phyloP scores from a whole-genome alignment of 2,888 invertebrate species.

The Odiellus spinosus region DNA sequence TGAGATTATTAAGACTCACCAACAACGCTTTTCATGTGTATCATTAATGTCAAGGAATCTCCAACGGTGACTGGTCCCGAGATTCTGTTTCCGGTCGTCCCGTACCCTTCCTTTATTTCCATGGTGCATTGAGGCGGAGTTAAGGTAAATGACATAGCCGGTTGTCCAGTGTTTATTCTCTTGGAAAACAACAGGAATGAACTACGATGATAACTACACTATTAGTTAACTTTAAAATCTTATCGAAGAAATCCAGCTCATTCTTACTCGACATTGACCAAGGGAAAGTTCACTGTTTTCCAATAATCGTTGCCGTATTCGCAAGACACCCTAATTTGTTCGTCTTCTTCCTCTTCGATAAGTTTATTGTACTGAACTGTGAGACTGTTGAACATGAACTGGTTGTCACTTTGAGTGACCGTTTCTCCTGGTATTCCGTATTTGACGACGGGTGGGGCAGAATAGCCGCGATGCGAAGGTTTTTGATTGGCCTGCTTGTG shows the following conservation, averaged over 20 bases:
- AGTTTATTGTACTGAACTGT: constrained; percentile 84
- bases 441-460: no score
- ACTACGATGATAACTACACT: neutral
- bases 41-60: constrained; percentile 76
- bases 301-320: constrained; percentile 93
- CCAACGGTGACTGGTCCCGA: constrained; percentile 80
- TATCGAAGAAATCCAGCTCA: neutral
- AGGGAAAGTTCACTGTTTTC: constrained; percentile 90
- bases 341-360: constrained; percentile 84
- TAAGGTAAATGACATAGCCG: constrained; percentile 67
- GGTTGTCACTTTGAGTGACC: constrained; percentile 8
- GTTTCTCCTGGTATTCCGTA: no score
- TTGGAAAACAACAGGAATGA: no score
- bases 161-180: constrained; percentile 85
- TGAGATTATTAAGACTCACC: constrained; percentile 40
- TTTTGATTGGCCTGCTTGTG: no score
- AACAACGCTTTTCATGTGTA: constrained; percentile 87
- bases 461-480: no score
- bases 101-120: constrained; percentile 85
- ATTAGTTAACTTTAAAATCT: neutral
- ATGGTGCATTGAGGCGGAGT: constrained; percentile 89
- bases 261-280: constrained; percentile 82
- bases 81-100: constrained; percentile 65
- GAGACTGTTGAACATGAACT: constrained; percentile 91
- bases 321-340: constrained; percentile 88